phyloP scores from a whole-genome alignment of 1,140 invertebrate species.

The Cyclargus thomasi region DNA sequence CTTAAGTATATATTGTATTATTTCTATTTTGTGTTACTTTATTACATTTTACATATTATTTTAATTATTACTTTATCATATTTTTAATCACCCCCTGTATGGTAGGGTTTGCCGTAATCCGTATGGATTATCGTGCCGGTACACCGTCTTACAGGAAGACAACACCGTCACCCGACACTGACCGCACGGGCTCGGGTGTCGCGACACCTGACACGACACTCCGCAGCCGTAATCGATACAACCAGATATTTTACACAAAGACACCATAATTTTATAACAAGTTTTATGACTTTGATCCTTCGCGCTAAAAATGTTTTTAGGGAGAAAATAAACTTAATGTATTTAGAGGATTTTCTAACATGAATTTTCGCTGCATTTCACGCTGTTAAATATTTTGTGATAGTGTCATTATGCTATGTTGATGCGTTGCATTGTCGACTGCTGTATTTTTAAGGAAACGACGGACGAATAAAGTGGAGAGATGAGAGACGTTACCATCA shows the following conservation, averaged over 20 bases:
- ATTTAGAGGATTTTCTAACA: background rate
- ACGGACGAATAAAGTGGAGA: too few relatives aligned
- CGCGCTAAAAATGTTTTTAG: background rate
- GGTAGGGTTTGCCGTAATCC: background rate
- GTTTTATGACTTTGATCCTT: background rate
- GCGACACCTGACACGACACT: constrained; percentile 35
- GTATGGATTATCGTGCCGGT: background rate
- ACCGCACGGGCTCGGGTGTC: constrained; percentile 42
- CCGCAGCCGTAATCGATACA: constrained; percentile 16
- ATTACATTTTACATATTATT: too few relatives aligned
- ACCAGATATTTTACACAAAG: constrained; percentile 28
- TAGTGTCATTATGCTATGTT: too few relatives aligned
- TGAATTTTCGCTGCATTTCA: too few relatives aligned
- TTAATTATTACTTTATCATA: too few relatives aligned
- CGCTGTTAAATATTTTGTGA: too few relatives aligned
- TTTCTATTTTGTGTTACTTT: too few relatives aligned
- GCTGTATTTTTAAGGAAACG: too few relatives aligned
- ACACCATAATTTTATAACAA: background rate
- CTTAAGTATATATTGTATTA: too few relatives aligned
- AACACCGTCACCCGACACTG: constrained; percentile 38
- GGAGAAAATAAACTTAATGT: background rate
- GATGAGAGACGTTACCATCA: too few relatives aligned
- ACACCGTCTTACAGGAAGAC: background rate
- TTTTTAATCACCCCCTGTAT: too few relatives aligned
- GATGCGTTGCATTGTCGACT: too few relatives aligned